Conservation (phyloP, 37 sponge, comb jelly and placozoan species). For the Diacarnus erythraeanus region DNA sequence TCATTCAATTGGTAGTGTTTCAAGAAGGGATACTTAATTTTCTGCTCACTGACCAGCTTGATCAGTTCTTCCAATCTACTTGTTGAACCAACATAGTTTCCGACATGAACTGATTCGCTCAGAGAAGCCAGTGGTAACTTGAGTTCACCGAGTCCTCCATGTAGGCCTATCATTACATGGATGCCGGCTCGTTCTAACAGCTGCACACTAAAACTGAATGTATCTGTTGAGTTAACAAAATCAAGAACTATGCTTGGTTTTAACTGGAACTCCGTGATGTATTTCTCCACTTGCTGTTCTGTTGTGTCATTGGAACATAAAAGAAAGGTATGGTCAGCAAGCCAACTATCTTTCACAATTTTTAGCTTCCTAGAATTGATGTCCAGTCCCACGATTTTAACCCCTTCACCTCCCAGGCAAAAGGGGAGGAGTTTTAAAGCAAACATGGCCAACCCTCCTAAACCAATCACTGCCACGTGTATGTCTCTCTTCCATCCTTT, state of each 20-base stretch:
- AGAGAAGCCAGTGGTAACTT: conserved; percentile 22
- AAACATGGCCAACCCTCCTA: conserved; percentile 47
- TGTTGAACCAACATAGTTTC: conserved; percentile 29
- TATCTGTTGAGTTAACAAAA: conserved; percentile 47
- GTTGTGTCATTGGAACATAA: background rate
- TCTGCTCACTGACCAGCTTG: conserved; percentile 1
- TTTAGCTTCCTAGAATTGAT: conserved; percentile 15
- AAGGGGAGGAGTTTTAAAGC: conserved; percentile 16
- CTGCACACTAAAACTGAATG: conserved; percentile 9
- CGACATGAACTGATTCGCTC: background rate
- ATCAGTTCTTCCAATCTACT: conserved; percentile 14
- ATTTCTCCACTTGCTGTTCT: background rate
- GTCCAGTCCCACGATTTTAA: conserved; percentile 25
- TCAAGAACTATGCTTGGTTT: conserved; percentile 26
- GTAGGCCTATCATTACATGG: conserved; percentile 36
- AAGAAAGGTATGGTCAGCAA: conserved; percentile 15
- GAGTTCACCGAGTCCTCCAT: conserved; percentile 42
- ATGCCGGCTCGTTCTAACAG: conserved; percentile 12
- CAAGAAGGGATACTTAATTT: conserved; percentile 7
- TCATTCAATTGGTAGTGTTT: conserved; percentile 10
- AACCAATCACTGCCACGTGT: conserved; percentile 32
- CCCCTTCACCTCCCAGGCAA: background rate
- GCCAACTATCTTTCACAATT: background rate
- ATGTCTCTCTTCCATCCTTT: background rate
- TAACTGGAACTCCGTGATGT: background rate